Percentiles rank a stretch among this genome's conserved stretches.
Evolutionary conservation across 2,888 invertebrate species (phyloP).

Genomic region (Sialis lutaria): DNA sequence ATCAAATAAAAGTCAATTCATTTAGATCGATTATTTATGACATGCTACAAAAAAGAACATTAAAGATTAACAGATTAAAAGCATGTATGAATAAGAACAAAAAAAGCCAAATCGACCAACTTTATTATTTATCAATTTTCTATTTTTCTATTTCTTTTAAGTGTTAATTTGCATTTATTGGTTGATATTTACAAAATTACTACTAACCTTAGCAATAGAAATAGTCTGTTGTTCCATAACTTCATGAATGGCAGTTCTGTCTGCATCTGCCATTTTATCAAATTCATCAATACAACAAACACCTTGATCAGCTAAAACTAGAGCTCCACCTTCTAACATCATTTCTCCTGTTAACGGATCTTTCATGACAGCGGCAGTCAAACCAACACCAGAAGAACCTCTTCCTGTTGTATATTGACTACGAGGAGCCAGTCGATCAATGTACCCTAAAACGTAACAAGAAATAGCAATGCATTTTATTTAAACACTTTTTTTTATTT

Average conservation of each 20-base stretch:
- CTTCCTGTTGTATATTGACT: constrained; percentile 93
- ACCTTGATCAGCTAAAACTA: constrained; percentile 91
- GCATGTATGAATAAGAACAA: no score
- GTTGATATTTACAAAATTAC: background rate
- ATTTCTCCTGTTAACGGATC: constrained; percentile 96
- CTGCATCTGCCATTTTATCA: constrained; percentile 96
- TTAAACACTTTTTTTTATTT: no score
- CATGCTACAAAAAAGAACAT: background rate
- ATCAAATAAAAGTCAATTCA: constrained; percentile 5
- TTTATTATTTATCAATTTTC: no score
- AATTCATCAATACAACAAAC: constrained; percentile 99
- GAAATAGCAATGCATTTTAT: no score
- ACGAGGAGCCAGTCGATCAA: constrained; percentile 81
- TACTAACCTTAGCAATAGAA: constrained; percentile 83
- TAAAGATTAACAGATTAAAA: no score
- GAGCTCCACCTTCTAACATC: constrained; percentile 91
- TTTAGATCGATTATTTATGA: background rate
- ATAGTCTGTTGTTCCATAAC: constrained; percentile 99
- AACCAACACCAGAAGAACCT: constrained; percentile 95
- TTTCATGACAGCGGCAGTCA: constrained; percentile 96
- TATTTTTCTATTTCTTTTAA: no score
- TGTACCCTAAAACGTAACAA: constrained; percentile 50
- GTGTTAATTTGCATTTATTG: no score
- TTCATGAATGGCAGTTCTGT: constrained; percentile 92
- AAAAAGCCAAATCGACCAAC: no score